Evolutionary conservation across 2,797 vertebrate species (phyloP).

Genomic region (Hylomyscus alleni): DNA sequence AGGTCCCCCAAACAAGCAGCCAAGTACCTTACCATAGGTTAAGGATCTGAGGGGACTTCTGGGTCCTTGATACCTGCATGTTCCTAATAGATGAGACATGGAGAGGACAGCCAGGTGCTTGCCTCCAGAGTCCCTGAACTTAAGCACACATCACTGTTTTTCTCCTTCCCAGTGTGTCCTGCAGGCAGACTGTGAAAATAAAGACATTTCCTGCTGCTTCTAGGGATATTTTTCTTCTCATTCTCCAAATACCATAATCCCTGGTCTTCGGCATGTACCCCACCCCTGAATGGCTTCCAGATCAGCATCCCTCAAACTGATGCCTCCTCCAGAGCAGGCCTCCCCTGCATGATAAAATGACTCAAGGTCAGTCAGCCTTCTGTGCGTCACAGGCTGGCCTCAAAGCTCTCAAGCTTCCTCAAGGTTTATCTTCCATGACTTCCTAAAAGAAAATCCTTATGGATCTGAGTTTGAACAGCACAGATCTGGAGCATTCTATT

Average conservation of each 20-base stretch:
- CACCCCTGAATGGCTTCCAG: background rate
- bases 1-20: background rate
- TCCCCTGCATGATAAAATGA: rapidly evolving
- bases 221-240: background rate
- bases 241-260: slow-evolving; percentile 48
- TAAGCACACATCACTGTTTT: background rate
- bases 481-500: background rate
- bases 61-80: rapidly evolving
- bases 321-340: background rate
- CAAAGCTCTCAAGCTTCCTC: background rate
- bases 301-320: background rate
- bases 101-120: background rate
- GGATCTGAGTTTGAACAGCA: rapidly evolving
- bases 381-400: no score
- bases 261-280: background rate
- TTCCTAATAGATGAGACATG: rapidly evolving
- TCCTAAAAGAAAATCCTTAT: background rate
- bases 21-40: background rate
- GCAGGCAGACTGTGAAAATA: slow-evolving; percentile 60
- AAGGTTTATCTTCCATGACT: background rate
- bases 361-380: background rate
- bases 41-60: background rate
- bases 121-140: background rate
- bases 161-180: background rate
- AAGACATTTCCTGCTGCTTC: slow-evolving; percentile 57